phyloP scores from a whole-genome alignment of 2,113 vertebrate species.

The Bothrops jararaca region DNA sequence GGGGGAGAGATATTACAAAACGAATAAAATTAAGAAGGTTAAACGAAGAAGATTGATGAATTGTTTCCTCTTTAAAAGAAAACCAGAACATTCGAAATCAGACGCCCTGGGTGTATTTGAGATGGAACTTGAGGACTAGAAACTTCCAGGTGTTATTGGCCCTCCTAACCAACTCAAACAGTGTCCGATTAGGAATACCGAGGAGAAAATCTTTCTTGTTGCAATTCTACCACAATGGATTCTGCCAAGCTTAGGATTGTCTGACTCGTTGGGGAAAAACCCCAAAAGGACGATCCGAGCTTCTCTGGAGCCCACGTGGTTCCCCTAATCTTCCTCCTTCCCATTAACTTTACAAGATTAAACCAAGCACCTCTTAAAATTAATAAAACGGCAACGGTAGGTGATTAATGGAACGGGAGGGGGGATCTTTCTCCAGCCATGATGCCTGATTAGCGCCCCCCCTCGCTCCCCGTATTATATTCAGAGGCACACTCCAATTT shows the following conservation, averaged over 20 bases:
- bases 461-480: neutral
- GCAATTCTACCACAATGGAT: neutral
- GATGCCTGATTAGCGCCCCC: neutral
- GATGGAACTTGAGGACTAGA: neutral
- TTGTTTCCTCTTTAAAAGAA: neutral
- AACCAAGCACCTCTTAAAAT: neutral
- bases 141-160: neutral
- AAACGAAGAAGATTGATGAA: neutral
- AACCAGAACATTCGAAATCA: neutral
- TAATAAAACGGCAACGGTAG: accelerated
- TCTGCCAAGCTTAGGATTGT: neutral
- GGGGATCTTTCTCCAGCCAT: accelerated
- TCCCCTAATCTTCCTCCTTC: neutral
- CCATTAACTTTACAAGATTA: neutral
- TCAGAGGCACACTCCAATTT: neutral
- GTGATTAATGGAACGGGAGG: neutral
- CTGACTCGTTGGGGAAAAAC: neutral
- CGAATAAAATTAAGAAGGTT: neutral
- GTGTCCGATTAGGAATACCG: neutral
- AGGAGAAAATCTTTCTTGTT: neutral
- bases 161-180: neutral
- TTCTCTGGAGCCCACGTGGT: neutral
- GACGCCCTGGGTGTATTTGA: neutral
- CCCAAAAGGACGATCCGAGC: neutral
- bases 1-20: neutral